A percentile compares a stretch with the other conserved stretches of the same genome.
These are phyloP conservation scores for Heteronetta atricapilla DNA, from an alignment of 2,113 vertebrate species.

Conservation along the genomic window DNA sequence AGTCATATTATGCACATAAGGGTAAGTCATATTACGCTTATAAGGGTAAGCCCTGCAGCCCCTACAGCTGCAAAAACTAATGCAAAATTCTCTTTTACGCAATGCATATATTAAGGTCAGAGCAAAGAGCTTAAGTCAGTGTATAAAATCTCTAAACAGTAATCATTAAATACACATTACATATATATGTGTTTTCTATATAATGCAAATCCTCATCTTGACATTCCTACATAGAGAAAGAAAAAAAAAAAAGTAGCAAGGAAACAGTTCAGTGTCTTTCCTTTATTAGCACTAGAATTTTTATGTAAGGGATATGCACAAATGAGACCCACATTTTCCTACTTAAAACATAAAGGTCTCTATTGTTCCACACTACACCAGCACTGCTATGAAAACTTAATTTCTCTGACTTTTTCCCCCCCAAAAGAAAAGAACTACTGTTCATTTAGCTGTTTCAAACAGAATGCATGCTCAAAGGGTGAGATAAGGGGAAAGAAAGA, in stretches of 20 bases:
- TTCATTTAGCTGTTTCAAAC: constrained; percentile 58
- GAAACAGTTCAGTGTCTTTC: neutral
- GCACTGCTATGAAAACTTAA: constrained; percentile 46
- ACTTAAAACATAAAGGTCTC: constrained; percentile 64
- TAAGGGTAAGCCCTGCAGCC: neutral
- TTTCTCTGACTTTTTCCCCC: constrained; percentile 46
- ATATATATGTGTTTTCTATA: neutral
- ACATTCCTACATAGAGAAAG: neutral
- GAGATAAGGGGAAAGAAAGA: constrained; percentile 61
- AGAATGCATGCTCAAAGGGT: constrained; percentile 66
- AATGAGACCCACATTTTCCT: constrained; percentile 55
- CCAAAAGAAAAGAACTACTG: constrained; percentile 60
- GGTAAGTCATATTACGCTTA: neutral
- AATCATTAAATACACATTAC: neutral
- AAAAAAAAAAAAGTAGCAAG: neutral
- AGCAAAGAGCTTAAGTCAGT: neutral
- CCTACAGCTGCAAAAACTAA: neutral
- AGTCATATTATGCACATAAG: neutral
- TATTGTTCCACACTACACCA: constrained; percentile 56
- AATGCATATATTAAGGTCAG: neutral
- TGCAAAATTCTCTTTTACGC: neutral
- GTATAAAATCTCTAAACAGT: neutral
- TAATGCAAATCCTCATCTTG: neutral
- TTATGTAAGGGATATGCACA: constrained; percentile 48
- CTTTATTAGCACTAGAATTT: constrained; percentile 25